These are phyloP conservation scores for Stomorhina lunata DNA, from an alignment of 2,888 invertebrate species.

Conservation along the genomic window DNA sequence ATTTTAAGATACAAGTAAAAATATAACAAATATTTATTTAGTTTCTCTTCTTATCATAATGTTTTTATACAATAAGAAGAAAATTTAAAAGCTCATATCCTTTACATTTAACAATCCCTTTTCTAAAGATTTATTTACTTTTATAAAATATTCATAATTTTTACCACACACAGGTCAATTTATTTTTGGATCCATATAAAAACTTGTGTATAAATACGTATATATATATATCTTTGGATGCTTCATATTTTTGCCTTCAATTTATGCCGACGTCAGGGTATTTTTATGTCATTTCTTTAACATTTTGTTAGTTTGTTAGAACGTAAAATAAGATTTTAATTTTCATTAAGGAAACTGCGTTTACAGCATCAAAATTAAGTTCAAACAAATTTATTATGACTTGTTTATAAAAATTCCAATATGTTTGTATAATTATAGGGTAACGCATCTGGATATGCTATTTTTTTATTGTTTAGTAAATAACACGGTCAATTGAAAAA, in stretches of 20 bases:
- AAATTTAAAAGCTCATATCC: not conserved
- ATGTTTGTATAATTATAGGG: not conserved
- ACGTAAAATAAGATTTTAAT: conserved; percentile 40
- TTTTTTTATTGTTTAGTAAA: too few species aligned
- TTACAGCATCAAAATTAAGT: conserved; percentile 14
- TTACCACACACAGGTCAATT: conserved; percentile 2
- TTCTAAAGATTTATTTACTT: not conserved
- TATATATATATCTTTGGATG: too few species aligned
- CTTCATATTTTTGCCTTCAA: not conserved
- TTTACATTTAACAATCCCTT: not conserved
- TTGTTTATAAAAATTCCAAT: too few species aligned
- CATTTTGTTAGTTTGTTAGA: conserved; percentile 1
- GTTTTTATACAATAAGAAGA: not conserved
- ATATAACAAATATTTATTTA: not conserved
- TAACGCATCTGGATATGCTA: not conserved
- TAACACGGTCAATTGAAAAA: too few species aligned
- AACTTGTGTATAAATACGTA: too few species aligned
- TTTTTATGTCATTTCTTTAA: conserved; percentile 8
- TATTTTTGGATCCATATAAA: too few species aligned
- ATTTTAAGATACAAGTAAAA: too few species aligned
- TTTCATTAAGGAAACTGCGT: conserved; percentile 46
- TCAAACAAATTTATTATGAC: not conserved
- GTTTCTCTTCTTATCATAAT: not conserved
- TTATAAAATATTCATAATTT: conserved; percentile 17
- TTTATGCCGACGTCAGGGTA: conserved; percentile 44